phyloP scores from a whole-genome alignment of 2,888 invertebrate genomes.

The Eristalis pertinax region DNA sequence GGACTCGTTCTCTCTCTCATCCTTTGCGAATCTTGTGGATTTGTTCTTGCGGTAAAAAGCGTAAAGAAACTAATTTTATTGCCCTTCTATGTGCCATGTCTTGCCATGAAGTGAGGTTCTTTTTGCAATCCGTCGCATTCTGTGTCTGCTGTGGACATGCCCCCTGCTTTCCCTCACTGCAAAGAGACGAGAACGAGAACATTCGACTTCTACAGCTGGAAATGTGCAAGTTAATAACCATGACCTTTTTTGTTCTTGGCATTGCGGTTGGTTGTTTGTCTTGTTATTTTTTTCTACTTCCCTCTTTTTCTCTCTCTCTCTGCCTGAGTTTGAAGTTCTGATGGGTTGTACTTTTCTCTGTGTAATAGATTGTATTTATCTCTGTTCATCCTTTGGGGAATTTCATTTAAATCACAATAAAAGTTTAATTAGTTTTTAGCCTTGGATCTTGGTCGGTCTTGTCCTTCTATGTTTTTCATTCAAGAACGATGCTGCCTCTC shows the following conservation, averaged over 20 bases:
- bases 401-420: constrained; percentile 72
- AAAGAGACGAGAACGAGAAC: neutral
- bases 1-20: constrained; percentile 27
- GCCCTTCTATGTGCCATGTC: constrained; percentile 61
- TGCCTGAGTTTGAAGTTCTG: constrained; percentile 12
- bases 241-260: constrained; percentile 67
- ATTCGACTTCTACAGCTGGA: constrained; percentile 47
- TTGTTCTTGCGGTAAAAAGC: constrained; percentile 68
- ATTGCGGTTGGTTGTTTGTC: constrained; percentile 51
- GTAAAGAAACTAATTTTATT: constrained; percentile 71
- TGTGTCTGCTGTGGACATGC: neutral
- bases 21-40: constrained; percentile 62
- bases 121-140: constrained; percentile 11
- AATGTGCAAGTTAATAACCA: constrained; percentile 71
- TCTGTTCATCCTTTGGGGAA: constrained; percentile 50
- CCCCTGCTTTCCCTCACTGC: neutral
- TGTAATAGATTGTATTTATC: constrained; percentile 56
- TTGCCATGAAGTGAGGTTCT: constrained; percentile 27
- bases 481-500: constrained; percentile 5
- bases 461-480: constrained; percentile 43
- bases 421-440: constrained; percentile 72
- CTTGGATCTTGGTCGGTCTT: constrained; percentile 42
- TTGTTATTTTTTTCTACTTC: neutral
- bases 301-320: constrained; percentile 1
- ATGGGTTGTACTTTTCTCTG: constrained; percentile 33